Conservation (phyloP, 2,113 vertebrate species). For the Hemiscyllium ocellatum region DNA sequence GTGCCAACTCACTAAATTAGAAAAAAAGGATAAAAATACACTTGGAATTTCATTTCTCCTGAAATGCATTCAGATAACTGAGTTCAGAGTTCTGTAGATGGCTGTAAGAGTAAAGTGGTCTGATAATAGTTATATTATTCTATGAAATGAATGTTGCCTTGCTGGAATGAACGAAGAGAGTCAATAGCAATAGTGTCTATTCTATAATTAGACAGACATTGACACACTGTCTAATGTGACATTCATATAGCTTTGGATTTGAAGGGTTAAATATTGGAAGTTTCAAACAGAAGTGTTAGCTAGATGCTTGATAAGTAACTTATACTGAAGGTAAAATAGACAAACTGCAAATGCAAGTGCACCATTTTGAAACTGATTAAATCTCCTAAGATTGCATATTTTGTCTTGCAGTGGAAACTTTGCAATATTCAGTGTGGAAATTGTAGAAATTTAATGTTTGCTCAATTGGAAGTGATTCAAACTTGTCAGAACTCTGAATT, state of each 20-base stretch:
- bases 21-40: neutral
- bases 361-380: neutral
- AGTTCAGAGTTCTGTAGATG: neutral
- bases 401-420: neutral
- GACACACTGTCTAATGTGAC: neutral
- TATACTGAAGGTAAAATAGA: neutral
- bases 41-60: neutral
- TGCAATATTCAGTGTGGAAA: neutral
- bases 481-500: neutral
- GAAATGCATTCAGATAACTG: neutral
- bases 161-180: neutral
- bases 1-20: neutral
- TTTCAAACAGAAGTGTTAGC: neutral
- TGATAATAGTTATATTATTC: neutral
- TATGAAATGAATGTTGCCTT: neutral
- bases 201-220: neutral
- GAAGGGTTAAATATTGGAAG: neutral
- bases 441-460: neutral
- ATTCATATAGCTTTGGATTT: neutral
- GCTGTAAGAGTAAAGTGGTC: neutral
- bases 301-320: neutral
- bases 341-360: neutral
- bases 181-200: neutral
- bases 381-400: neutral
- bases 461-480: neutral